Percentiles rank a stretch among this genome's conserved stretches.
Evolutionary conservation across 2,888 invertebrate species (phyloP).

Genomic region (Apamea monoglypha): DNA sequence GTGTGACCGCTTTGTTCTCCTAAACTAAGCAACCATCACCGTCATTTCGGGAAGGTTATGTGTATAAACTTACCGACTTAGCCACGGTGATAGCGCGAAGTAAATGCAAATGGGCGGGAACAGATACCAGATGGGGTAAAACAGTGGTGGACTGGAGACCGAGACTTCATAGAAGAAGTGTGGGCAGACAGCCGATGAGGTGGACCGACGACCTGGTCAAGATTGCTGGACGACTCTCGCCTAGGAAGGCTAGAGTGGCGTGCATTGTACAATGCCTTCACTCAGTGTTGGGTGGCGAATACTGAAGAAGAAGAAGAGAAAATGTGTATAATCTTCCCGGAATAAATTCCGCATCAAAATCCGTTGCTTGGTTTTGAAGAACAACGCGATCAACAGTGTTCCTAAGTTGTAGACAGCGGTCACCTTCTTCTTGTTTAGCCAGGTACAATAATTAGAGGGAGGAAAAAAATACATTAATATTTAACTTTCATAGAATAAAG

Average conservation of each 20-base stretch:
- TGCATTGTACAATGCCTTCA: too few species aligned
- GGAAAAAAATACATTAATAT: neutral
- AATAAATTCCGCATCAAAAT: neutral
- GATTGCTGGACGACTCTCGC: neutral
- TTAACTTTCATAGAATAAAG: neutral
- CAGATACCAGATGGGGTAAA: too few species aligned
- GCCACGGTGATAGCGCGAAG: too few species aligned
- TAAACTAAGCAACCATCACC: neutral
- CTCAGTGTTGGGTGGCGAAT: too few species aligned
- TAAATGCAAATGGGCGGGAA: too few species aligned
- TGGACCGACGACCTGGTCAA: neutral
- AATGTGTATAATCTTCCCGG: neutral
- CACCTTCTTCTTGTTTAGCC: too few species aligned
- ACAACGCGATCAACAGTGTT: neutral
- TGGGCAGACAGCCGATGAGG: too few species aligned
- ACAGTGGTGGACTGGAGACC: too few species aligned
- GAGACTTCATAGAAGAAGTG: too few species aligned
- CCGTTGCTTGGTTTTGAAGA: neutral
- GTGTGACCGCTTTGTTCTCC: neutral
- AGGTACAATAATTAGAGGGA: neutral
- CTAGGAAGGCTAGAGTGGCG: too few species aligned
- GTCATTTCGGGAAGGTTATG: neutral
- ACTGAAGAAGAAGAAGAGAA: too few species aligned
- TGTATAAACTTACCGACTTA: too few species aligned
- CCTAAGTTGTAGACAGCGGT: neutral